Conservation (phyloP, 2,888 invertebrate species). For the Drosophila melanocephala region DNA sequence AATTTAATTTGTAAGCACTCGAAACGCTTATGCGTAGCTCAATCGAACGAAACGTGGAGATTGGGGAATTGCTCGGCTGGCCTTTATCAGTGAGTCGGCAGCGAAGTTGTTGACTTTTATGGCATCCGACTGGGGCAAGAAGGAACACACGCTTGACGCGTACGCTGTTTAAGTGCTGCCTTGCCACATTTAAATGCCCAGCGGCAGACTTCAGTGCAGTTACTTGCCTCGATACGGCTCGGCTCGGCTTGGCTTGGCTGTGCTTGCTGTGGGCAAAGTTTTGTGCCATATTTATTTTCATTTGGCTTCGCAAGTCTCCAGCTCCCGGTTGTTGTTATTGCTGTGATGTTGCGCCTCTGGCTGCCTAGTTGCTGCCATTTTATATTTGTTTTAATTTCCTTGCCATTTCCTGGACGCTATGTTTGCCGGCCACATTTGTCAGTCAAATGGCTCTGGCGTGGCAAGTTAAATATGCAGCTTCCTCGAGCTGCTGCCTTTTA, state of each 20-base stretch:
- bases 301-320: slow-evolving; percentile 45
- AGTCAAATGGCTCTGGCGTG: slow-evolving; percentile 66
- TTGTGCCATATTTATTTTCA: slow-evolving; percentile 72
- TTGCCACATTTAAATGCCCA: slow-evolving; percentile 60
- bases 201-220: slow-evolving; percentile 39
- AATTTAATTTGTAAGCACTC: slow-evolving; percentile 78
- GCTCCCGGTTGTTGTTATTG: slow-evolving; percentile 7
- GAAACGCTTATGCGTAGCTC: slow-evolving; percentile 77
- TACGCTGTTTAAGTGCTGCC: slow-evolving; percentile 48
- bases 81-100: slow-evolving; percentile 67
- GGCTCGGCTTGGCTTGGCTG: background rate
- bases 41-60: slow-evolving; percentile 57
- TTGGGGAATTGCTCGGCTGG: slow-evolving; percentile 34
- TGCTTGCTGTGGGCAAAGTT: slow-evolving; percentile 54
- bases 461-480: slow-evolving; percentile 66
- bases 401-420: slow-evolving; percentile 71
- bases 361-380: slow-evolving; percentile 65
- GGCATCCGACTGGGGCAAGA: slow-evolving; percentile 57
- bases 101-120: slow-evolving; percentile 77
- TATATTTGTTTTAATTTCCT: slow-evolving; percentile 81
- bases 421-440: slow-evolving; percentile 71
- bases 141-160: slow-evolving; percentile 16
- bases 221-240: slow-evolving; percentile 12
- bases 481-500: slow-evolving; percentile 60
- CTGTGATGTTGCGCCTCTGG: slow-evolving; percentile 22